Percentiles rank a stretch among this genome's conserved stretches.
These are phyloP conservation scores for Scylla paramamosain DNA, from an alignment of 1,140 invertebrate species.

Conservation along the genomic window DNA sequence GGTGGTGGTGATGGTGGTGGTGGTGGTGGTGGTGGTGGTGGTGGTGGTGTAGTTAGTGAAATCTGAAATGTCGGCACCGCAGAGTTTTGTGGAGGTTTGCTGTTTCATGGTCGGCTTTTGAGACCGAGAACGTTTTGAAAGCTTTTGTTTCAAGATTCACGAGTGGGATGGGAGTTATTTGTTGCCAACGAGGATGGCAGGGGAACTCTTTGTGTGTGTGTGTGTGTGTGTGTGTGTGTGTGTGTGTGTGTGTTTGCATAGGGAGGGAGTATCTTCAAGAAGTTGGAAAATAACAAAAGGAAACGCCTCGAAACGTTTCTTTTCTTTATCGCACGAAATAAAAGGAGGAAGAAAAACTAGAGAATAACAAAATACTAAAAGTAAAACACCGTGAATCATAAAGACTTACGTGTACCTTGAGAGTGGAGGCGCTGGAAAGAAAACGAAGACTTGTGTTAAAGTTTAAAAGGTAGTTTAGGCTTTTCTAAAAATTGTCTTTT, in stretches of 20 bases:
- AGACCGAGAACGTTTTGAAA: background rate
- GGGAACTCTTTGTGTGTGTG: background rate
- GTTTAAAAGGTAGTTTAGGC: background rate
- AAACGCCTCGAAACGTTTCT: background rate
- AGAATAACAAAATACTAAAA: background rate
- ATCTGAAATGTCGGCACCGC: background rate
- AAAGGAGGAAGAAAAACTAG: background rate
- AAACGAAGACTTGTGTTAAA: no score
- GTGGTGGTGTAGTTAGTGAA: background rate
- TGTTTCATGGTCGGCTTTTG: background rate
- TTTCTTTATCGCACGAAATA: no score
- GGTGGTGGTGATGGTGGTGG: background rate
- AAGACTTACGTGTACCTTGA: background rate
- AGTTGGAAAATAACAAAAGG: background rate
- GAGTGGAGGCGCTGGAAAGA: no score
- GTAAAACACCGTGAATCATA: background rate
- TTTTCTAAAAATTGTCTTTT: background rate
- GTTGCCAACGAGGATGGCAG: background rate
- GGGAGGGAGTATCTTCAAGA: background rate
- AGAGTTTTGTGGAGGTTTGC: background rate
- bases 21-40: background rate
- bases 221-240: background rate
- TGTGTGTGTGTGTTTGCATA: background rate
- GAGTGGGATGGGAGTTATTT: background rate
- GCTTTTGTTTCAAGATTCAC: background rate